Percentiles rank a stretch among this genome's conserved stretches.
Conservation (phyloP, 2,113 vertebrate genomes). For the Redunca redunca region DNA sequence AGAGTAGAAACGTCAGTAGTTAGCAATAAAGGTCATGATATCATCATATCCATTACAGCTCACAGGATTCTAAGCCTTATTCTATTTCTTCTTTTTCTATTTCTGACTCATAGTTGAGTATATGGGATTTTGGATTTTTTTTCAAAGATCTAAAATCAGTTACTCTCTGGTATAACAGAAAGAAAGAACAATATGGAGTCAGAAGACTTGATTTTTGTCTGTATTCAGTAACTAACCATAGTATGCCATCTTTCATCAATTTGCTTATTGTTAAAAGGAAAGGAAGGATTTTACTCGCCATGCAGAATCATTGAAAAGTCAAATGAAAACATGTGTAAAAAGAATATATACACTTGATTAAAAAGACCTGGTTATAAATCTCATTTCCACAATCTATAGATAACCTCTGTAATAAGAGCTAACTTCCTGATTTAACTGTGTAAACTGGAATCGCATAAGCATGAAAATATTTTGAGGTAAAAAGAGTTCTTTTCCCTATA, state of each 20-base stretch:
- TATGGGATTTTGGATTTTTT: neutral
- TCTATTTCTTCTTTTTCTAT: neutral
- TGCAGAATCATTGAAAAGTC: neutral
- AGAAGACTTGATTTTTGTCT: neutral
- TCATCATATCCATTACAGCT: neutral
- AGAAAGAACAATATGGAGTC: neutral
- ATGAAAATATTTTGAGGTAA: neutral
- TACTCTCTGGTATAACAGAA: neutral
- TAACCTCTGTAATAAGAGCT: neutral
- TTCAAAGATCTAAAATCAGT: neutral
- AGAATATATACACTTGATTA: neutral
- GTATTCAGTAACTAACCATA: neutral
- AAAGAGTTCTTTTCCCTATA: neutral
- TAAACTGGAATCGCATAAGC: neutral
- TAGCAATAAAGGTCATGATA: neutral
- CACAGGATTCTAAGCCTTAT: neutral
- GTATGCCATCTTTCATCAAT: neutral
- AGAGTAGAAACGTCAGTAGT: neutral
- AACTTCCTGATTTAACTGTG: neutral
- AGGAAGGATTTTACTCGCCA: neutral
- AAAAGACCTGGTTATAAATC: neutral
- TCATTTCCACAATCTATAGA: neutral
- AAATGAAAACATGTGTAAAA: neutral
- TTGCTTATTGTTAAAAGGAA: neutral
- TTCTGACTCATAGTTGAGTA: neutral